Evolutionary conservation across 2,113 vertebrate genomes (phyloP).

Genomic region (Cranoglanis bouderius): DNA sequence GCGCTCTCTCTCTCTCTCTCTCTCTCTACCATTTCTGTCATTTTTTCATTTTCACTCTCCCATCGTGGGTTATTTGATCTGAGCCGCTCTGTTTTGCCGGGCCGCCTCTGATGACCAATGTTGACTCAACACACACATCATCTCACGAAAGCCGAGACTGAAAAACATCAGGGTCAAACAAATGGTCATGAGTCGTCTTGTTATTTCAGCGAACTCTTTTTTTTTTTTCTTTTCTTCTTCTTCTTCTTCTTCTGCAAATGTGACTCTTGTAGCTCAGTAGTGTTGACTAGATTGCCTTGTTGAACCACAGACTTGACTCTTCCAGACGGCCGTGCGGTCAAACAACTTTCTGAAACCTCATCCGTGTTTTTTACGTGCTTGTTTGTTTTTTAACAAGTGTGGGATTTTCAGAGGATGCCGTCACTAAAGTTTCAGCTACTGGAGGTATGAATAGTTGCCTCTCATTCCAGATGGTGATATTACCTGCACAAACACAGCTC

Average conservation of each 20-base stretch:
- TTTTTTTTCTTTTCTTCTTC: neutral
- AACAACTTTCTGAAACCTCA: neutral
- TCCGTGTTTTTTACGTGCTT: neutral
- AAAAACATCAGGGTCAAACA: conserved; percentile 15
- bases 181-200: neutral
- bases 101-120: neutral
- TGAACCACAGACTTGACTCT: neutral
- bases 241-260: neutral
- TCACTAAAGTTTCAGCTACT: neutral
- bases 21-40: neutral
- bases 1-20: neutral
- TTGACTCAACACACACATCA: conserved; percentile 11
- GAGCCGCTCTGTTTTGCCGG: conserved; percentile 2
- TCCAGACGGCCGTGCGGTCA: neutral
- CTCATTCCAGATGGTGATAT: neutral
- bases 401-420: neutral
- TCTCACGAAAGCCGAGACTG: neutral
- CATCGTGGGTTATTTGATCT: conserved; percentile 19
- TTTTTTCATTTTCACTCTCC: neutral
- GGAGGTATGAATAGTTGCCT: neutral
- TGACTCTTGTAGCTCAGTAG: neutral
- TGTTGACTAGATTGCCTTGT: neutral
- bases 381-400: neutral
- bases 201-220: neutral
- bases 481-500: neutral